phyloP scores from a whole-genome alignment of 2,888 invertebrate genomes.

The Tenthredo livida region DNA sequence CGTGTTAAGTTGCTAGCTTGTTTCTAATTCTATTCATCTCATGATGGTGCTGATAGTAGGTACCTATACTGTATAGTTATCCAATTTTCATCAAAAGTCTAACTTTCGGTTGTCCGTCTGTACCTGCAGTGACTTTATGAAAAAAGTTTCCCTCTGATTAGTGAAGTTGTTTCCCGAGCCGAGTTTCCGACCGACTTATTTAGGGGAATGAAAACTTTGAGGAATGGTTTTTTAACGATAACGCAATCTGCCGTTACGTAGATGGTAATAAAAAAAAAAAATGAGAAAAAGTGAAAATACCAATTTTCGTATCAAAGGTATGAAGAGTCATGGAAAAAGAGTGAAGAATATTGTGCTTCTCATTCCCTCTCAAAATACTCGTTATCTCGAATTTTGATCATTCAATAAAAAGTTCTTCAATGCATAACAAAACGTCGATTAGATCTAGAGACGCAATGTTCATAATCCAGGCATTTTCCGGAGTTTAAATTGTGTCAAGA shows the following conservation, averaged over 20 bases:
- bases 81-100: not conserved
- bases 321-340: not conserved
- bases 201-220: conserved; percentile 29
- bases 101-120: not conserved
- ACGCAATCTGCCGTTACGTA: conserved; percentile 20
- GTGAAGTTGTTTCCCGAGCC: conserved; percentile 20
- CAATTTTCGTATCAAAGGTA: not conserved
- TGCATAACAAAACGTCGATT: not conserved
- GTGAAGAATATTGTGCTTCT: not conserved
- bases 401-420: not conserved
- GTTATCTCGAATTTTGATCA: not conserved
- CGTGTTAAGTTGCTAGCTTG: conserved; percentile 2
- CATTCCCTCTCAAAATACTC: not conserved
- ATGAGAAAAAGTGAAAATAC: no score
- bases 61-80: conserved; percentile 14
- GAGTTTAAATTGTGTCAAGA: not conserved
- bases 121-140: conserved; percentile 34
- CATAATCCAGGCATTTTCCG: not conserved
- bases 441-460: not conserved
- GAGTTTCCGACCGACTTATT: conserved; percentile 39
- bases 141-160: conserved; percentile 45
- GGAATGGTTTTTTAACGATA: conserved; percentile 39
- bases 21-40: not conserved
- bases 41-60: not conserved
- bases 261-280: not conserved